Evolutionary conservation across 1,140 invertebrate species (phyloP).

Genomic region (Pogonognathellus flavescens): DNA sequence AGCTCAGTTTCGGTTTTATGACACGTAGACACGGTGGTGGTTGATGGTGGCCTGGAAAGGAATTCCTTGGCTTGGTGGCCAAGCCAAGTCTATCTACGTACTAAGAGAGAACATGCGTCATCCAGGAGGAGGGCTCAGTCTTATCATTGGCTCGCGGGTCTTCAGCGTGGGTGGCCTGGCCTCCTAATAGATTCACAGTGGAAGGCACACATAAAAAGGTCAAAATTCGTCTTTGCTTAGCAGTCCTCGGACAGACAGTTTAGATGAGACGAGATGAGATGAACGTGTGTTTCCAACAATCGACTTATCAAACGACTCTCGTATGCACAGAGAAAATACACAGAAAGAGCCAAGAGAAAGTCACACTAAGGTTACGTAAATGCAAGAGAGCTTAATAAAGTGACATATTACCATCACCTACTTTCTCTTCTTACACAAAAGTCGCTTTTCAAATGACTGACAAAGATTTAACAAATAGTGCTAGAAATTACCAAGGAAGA

Average conservation of each 20-base stretch:
- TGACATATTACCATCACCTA: no score
- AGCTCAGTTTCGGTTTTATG: neutral
- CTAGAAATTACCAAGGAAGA: no score
- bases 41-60: neutral
- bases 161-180: constrained; percentile 59
- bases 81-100: neutral
- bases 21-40: no score
- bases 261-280: constrained; percentile 13
- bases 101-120: constrained; percentile 59
- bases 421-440: no score
- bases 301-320: no score
- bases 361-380: no score
- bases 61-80: neutral
- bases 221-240: constrained; percentile 23
- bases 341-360: no score
- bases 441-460: no score
- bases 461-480: no score
- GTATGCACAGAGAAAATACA: no score
- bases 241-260: neutral
- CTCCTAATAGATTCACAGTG: constrained; percentile 44
- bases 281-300: no score
- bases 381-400: no score
- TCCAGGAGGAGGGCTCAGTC: constrained; percentile 50
- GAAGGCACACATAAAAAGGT: constrained; percentile 29
- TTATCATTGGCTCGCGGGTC: constrained; percentile 55